phyloP scores from a whole-genome alignment of 2,797 vertebrate genomes.

The Cottoperca gobio region DNA sequence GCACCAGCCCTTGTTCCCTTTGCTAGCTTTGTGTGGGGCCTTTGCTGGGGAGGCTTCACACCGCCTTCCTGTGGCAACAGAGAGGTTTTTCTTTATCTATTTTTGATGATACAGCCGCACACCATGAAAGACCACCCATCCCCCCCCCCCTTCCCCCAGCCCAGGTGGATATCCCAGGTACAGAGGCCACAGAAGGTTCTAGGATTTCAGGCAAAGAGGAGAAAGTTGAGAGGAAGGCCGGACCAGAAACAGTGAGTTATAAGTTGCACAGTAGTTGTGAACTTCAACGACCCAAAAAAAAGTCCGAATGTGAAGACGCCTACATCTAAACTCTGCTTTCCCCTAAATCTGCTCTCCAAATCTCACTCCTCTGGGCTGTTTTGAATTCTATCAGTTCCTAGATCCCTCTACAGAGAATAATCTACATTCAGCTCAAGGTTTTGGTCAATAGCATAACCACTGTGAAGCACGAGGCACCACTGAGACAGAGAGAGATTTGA shows the following conservation, averaged over 20 bases:
- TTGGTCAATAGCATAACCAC: conserved; percentile 52
- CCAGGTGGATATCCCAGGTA: conserved; percentile 43
- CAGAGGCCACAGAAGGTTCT: conserved; percentile 33
- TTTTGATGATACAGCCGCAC: conserved; percentile 64
- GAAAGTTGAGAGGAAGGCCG: background rate
- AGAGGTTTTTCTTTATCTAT: conserved; percentile 64
- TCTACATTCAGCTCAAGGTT: conserved; percentile 55
- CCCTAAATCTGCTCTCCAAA: conserved; percentile 15
- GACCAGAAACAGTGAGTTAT: conserved; percentile 20
- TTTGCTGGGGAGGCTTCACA: conserved; percentile 50
- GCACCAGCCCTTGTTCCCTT: conserved; percentile 38
- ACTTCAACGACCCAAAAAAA: conserved; percentile 11
- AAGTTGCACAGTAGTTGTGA: conserved; percentile 24
- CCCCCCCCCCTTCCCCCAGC: conserved; percentile 1
- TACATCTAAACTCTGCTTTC: conserved; percentile 14
- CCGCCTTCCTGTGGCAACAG: conserved; percentile 70
- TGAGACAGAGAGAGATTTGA: conserved; percentile 79
- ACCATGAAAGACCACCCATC: conserved; percentile 65
- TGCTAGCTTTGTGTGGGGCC: conserved; percentile 37
- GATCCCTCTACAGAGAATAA: conserved; percentile 35
- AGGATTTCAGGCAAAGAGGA: conserved; percentile 25
- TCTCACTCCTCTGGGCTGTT: conserved; percentile 30
- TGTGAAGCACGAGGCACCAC: conserved; percentile 45
- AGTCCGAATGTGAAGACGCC: background rate
- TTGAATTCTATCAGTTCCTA: conserved; percentile 32